Percentiles rank a stretch among this genome's conserved stretches.
These are phyloP conservation scores for Tragelaphus scriptus DNA, from an alignment of 2,113 vertebrate species.

Conservation along the genomic window DNA sequence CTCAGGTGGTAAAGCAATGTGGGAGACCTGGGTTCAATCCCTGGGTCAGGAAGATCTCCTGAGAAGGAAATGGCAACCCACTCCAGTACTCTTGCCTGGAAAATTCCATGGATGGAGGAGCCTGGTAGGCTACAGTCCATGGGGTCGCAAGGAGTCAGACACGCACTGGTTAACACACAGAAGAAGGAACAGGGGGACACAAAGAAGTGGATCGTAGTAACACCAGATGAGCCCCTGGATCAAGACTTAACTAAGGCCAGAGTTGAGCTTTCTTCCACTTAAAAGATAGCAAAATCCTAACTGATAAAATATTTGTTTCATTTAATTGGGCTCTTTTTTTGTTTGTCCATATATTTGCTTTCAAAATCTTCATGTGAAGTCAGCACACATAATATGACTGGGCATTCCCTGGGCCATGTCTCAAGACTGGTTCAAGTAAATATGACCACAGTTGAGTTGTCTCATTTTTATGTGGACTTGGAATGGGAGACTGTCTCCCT, in stretches of 20 bases:
- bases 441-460: neutral
- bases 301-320: neutral
- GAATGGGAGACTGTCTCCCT: slow-evolving; percentile 60
- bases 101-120: neutral
- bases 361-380: neutral
- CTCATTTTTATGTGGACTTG: slow-evolving; percentile 55
- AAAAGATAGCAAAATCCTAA: neutral
- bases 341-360: neutral
- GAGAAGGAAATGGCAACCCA: neutral
- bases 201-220: neutral
- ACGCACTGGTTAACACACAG: neutral
- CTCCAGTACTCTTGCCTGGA: neutral
- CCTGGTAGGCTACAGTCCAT: neutral
- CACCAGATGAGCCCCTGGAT: neutral
- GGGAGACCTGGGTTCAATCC: neutral
- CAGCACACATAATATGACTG: neutral
- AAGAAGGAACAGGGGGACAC: neutral
- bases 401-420: neutral
- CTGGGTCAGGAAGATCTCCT: neutral
- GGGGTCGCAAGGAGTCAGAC: fast-evolving
- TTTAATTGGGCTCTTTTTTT: neutral
- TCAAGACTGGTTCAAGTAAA: neutral
- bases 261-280: neutral
- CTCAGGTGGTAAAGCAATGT: neutral
- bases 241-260: neutral